phyloP scores from a whole-genome alignment of 2,113 vertebrate genomes.

The Isurus oxyrinchus region DNA sequence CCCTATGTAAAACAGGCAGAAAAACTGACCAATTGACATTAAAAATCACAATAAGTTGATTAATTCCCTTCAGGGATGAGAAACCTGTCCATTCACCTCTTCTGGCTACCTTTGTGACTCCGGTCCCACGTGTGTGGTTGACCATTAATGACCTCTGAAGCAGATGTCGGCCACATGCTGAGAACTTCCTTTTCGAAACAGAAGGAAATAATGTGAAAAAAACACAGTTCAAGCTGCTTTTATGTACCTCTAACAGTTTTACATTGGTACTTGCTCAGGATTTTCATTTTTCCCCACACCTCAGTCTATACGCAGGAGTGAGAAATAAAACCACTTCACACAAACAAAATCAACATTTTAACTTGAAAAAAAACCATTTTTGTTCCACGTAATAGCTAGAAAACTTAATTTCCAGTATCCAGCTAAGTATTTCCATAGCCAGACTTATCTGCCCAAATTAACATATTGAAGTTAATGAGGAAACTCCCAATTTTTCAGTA shows the following conservation, averaged over 20 bases:
- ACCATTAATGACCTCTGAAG: not conserved
- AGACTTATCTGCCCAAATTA: too few relatives aligned
- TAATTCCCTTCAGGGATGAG: not conserved
- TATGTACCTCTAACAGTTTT: not conserved
- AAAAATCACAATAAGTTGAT: not conserved
- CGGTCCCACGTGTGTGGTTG: not conserved
- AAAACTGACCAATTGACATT: not conserved
- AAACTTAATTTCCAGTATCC: not conserved
- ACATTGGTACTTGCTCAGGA: not conserved
- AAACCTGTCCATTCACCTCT: not conserved
- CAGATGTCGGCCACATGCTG: not conserved
- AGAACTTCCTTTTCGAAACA: not conserved
- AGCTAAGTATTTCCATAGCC: too few relatives aligned
- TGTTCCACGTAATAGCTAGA: not conserved
- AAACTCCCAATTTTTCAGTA: not conserved
- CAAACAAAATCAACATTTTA: not conserved
- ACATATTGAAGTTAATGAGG: not conserved
- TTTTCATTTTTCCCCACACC: too few relatives aligned
- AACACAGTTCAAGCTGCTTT: not conserved
- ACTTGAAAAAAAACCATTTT: not conserved
- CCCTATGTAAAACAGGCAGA: not conserved
- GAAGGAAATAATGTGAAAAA: not conserved
- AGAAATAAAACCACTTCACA: not conserved
- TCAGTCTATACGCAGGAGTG: not conserved
- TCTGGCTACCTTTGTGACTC: not conserved